phyloP scores from a whole-genome alignment of 2,797 vertebrate genomes.

The Oryzias sinensis region DNA sequence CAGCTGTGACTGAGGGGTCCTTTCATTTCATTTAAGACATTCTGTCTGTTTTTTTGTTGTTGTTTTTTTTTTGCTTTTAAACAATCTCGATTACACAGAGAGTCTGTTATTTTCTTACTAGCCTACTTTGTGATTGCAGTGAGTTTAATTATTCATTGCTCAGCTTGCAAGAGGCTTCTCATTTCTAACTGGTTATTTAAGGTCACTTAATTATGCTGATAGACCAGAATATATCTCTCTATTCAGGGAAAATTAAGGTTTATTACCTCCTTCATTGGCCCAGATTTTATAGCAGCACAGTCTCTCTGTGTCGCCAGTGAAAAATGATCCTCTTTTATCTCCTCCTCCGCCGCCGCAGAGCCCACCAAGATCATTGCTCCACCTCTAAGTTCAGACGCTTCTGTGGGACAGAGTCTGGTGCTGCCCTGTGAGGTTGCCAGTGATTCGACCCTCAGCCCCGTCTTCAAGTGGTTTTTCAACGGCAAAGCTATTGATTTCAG shows the following conservation, averaged over 20 bases:
- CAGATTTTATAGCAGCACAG: slow-evolving; percentile 23
- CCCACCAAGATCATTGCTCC: slow-evolving; percentile 81
- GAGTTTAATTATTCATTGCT: slow-evolving; percentile 63
- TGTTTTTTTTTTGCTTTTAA: slow-evolving; percentile 52
- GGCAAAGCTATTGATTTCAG: slow-evolving; percentile 81
- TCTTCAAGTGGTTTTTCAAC: slow-evolving; percentile 87
- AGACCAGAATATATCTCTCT: slow-evolving; percentile 39
- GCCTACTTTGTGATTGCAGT: slow-evolving; percentile 54
- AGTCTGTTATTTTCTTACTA: slow-evolving; percentile 31
- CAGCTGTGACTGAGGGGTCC: slow-evolving; percentile 46
- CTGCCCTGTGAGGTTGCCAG: slow-evolving; percentile 85
- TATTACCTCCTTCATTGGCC: slow-evolving; percentile 43
- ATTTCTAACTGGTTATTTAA: slow-evolving; percentile 57
- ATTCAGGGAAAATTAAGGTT: slow-evolving; percentile 45
- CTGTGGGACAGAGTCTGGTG: slow-evolving; percentile 87
- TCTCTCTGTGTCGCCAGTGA: not conserved
- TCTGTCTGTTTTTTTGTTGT: slow-evolving; percentile 49
- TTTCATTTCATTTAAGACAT: slow-evolving; percentile 66
- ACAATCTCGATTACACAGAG: slow-evolving; percentile 50
- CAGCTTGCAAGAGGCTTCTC: slow-evolving; percentile 39
- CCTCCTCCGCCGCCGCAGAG: slow-evolving; percentile 66
- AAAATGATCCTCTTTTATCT: slow-evolving; percentile 1
- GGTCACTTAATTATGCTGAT: slow-evolving; percentile 58
- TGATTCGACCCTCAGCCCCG: slow-evolving; percentile 79
- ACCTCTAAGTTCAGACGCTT: slow-evolving; percentile 82